phyloP scores from a whole-genome alignment of 2,888 invertebrate species.

The Neoitamus cyanurus region DNA sequence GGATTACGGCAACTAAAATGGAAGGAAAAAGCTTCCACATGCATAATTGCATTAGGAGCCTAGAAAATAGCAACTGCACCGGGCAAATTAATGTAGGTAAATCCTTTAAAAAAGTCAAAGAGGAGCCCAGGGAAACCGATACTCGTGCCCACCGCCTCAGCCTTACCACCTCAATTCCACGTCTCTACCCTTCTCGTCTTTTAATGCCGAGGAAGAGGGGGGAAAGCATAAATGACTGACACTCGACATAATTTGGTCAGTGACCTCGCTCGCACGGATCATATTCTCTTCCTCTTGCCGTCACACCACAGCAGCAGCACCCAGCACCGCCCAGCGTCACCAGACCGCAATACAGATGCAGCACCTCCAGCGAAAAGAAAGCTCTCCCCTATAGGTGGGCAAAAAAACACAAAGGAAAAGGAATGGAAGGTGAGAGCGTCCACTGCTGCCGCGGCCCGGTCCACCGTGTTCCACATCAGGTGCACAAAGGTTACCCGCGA shows the following conservation, averaged over 20 bases:
- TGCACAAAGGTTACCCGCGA: background rate
- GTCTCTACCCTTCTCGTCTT: background rate
- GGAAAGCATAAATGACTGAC: conserved; percentile 27
- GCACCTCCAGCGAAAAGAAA: background rate
- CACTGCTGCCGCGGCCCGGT: background rate
- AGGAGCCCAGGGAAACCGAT: background rate
- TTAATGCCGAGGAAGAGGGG: background rate
- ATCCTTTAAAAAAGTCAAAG: conserved; percentile 24
- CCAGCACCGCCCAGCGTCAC: conserved; percentile 28
- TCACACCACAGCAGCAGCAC: background rate
- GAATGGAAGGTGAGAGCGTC: conserved; percentile 26
- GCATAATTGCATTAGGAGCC: conserved; percentile 44
- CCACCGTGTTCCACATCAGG: background rate
- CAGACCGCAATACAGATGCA: background rate
- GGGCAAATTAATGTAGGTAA: conserved; percentile 41
- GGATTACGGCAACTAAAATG: conserved; percentile 33
- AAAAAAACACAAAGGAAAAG: background rate
- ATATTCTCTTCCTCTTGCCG: conserved; percentile 21
- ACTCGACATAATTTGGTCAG: conserved; percentile 39
- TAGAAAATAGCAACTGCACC: conserved; percentile 19
- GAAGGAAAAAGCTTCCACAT: conserved; percentile 29
- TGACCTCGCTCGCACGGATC: conserved; percentile 33
- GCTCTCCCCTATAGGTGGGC: background rate
- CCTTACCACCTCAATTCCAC: background rate
- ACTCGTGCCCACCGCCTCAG: background rate